phyloP scores from a whole-genome alignment of 2,888 invertebrate species.

The Pyralis farinalis region DNA sequence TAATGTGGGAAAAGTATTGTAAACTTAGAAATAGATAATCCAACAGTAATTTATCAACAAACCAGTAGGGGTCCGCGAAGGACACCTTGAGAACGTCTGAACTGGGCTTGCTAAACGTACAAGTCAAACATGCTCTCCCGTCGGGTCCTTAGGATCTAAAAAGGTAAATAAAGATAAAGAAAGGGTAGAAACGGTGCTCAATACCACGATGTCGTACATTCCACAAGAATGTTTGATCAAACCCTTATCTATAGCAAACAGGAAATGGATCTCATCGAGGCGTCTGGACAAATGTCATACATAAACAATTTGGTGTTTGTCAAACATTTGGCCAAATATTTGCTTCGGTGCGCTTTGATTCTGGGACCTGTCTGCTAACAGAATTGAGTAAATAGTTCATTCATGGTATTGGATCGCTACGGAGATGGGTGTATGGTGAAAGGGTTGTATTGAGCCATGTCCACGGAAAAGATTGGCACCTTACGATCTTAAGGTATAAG shows the following conservation, averaged over 20 bases:
- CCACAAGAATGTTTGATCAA: slow-evolving; percentile 41
- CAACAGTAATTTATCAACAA: too few relatives aligned
- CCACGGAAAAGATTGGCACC: too few relatives aligned
- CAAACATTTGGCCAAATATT: slow-evolving; percentile 45
- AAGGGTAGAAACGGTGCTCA: slow-evolving; percentile 2
- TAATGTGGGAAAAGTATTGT: too few relatives aligned
- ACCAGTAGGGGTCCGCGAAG: too few relatives aligned
- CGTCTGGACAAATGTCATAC: slow-evolving; percentile 38
- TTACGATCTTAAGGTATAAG: too few relatives aligned
- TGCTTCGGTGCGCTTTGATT: slow-evolving; percentile 42
- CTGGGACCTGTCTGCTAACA: slow-evolving; percentile 34
- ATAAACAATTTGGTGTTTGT: slow-evolving; percentile 35
- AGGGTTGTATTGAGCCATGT: too few relatives aligned
- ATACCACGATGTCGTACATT: slow-evolving; percentile 33
- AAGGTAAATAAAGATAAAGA: background rate
- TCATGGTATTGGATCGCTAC: slow-evolving; percentile 4
- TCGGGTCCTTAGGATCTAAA: too few relatives aligned
- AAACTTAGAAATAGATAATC: too few relatives aligned
- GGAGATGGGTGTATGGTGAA: background rate
- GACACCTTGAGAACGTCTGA: too few relatives aligned
- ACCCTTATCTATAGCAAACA: slow-evolving; percentile 52
- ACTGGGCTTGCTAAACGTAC: too few relatives aligned
- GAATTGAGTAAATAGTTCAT: slow-evolving; percentile 13
- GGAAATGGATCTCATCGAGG: slow-evolving; percentile 45
- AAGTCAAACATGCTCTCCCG: too few relatives aligned